Conservation (phyloP, 1,140 invertebrate genomes). For the Augochlora pura region DNA sequence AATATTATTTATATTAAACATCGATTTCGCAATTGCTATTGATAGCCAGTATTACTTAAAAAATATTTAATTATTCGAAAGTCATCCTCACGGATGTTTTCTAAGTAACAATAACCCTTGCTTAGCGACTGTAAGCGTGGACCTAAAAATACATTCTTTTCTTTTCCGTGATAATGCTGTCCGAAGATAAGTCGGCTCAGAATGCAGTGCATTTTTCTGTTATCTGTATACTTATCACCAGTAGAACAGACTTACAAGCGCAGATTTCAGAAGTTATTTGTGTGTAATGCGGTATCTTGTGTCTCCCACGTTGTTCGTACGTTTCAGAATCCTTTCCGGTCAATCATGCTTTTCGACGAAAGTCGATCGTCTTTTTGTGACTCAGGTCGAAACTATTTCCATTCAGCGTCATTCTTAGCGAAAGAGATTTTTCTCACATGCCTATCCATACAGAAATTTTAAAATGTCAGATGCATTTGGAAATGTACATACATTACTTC, state of each 20-base stretch:
- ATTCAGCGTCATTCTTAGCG: not conserved
- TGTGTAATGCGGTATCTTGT: not conserved
- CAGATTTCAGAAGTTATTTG: slow-evolving; percentile 28
- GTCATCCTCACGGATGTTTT: not conserved
- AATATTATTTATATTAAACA: too few species aligned
- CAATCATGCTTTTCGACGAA: not conserved
- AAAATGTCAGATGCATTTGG: not conserved
- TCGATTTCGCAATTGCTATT: too few species aligned
- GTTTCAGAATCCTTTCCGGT: slow-evolving; percentile 18
- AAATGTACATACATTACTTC: too few species aligned
- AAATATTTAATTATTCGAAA: too few species aligned
- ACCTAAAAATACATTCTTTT: not conserved
- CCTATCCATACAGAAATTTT: too few species aligned
- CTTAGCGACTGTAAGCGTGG: not conserved
- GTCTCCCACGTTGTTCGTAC: slow-evolving; percentile 10
- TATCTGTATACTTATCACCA: slow-evolving; percentile 46
- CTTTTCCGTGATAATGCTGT: slow-evolving; percentile 28
- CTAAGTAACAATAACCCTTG: not conserved
- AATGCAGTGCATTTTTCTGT: slow-evolving; percentile 34
- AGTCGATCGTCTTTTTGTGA: not conserved
- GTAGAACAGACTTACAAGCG: not conserved
- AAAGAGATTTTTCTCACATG: not conserved
- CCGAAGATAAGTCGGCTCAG: slow-evolving; percentile 25
- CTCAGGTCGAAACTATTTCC: not conserved
- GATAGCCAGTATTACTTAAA: too few species aligned